phyloP scores from a whole-genome alignment of 2,113 vertebrate genomes.

The Eulacestoma nigropectus region DNA sequence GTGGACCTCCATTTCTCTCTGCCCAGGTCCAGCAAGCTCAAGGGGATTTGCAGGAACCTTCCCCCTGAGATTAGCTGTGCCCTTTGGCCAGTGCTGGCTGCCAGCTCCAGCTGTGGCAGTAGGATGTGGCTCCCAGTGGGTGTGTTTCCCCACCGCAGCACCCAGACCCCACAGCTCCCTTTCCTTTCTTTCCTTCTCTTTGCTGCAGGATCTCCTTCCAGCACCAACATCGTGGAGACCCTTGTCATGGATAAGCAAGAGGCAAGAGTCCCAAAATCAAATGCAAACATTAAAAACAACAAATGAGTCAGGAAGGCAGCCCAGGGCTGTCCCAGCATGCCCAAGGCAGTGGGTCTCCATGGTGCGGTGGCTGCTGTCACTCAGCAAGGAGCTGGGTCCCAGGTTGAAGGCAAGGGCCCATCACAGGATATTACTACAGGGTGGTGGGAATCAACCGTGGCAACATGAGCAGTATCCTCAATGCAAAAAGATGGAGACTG shows the following conservation, averaged over 20 bases:
- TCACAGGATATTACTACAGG: background rate
- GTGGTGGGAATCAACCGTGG: background rate
- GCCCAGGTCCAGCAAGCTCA: background rate
- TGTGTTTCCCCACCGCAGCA: background rate
- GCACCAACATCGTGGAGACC: background rate
- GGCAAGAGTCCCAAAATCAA: background rate
- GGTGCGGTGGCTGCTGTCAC: background rate
- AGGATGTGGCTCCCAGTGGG: background rate
- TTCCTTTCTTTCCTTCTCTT: slow-evolving; percentile 11
- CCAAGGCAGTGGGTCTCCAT: slow-evolving; percentile 8
- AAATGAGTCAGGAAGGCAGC: background rate
- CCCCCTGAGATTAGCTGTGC: background rate
- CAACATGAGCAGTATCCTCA: background rate
- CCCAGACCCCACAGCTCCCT: background rate
- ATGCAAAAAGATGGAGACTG: background rate
- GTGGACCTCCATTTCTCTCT: background rate
- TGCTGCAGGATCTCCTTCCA: background rate
- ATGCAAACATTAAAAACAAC: background rate
- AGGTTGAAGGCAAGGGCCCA: background rate
- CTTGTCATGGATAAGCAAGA: slow-evolving; percentile 26
- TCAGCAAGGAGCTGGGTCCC: background rate
- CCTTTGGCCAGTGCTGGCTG: background rate
- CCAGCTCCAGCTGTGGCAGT: background rate
- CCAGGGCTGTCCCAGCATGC: background rate
- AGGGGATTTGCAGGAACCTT: background rate